Evolutionary conservation across 2,888 invertebrate genomes (phyloP).

Genomic region (Timema cristinae): DNA sequence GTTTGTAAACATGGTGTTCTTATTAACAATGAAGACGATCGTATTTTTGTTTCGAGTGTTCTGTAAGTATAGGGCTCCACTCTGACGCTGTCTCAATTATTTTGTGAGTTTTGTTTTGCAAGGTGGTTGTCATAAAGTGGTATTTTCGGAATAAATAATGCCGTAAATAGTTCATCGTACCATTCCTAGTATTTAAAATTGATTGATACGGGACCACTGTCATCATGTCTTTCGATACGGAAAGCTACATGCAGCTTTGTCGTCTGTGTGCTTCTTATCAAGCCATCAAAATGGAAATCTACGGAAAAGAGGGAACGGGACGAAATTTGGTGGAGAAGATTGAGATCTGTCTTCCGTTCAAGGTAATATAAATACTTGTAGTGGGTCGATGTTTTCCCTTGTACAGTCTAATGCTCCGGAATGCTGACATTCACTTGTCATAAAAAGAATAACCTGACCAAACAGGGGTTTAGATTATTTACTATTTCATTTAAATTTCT

Average conservation of each 20-base stretch:
- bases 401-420: no score
- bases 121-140: constrained; percentile 10
- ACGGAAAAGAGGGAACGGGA: constrained; percentile 47
- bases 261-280: constrained; percentile 49
- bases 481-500: no score
- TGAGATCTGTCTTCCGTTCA: constrained; percentile 47
- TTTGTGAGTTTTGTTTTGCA: not conserved
- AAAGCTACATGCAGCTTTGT: constrained; percentile 46
- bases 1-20: no score
- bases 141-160: no score
- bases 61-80: no score
- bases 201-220: not conserved
- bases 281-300: constrained; percentile 48
- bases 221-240: constrained; percentile 40
- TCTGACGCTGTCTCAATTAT: no score
- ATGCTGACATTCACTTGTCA: no score
- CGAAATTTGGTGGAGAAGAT: constrained; percentile 48
- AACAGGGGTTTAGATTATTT: no score
- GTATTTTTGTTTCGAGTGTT: no score
- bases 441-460: no score
- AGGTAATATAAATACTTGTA: constrained; percentile 38
- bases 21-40: no score
- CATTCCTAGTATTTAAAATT: not conserved
- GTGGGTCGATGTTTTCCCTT: not conserved
- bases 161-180: not conserved